phyloP scores from a whole-genome alignment of 2,113 vertebrate species.

The Motacilla alba region DNA sequence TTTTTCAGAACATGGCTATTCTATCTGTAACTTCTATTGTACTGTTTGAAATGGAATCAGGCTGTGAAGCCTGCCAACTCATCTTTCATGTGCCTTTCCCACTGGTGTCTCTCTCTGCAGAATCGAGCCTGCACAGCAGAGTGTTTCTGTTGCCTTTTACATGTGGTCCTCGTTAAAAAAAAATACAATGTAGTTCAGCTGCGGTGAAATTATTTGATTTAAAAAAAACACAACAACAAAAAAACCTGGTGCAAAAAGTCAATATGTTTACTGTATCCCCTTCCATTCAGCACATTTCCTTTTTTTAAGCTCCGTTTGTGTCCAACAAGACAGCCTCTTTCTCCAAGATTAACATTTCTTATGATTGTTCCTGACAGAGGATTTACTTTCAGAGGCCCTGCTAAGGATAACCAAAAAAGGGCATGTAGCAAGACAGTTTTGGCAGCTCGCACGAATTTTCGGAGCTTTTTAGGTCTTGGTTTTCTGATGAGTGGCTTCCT shows the following conservation, averaged over 20 bases:
- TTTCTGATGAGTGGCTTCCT: conserved; percentile 81
- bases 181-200: conserved; percentile 18
- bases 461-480: conserved; percentile 79
- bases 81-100: conserved; percentile 46
- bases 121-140: conserved; percentile 27
- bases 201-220: neutral
- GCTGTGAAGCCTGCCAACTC: neutral
- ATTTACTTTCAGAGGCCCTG: conserved; percentile 85
- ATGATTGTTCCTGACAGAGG: conserved; percentile 86
- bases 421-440: conserved; percentile 80
- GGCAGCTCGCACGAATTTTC: conserved; percentile 77
- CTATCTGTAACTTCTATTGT: neutral
- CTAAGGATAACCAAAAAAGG: conserved; percentile 89
- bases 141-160: conserved; percentile 46
- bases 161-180: conserved; percentile 60
- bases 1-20: neutral
- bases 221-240: neutral
- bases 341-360: conserved; percentile 86
- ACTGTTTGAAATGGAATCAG: neutral
- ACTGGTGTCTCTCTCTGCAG: conserved; percentile 18
- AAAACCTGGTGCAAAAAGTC: neutral
- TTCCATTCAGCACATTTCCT: conserved; percentile 39
- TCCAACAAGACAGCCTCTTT: conserved; percentile 71
- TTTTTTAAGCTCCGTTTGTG: conserved; percentile 53
- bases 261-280: conserved; percentile 26